Evolutionary conservation across 2,888 invertebrate species (phyloP).

Genomic region (Cheiracanthium punctorium): DNA sequence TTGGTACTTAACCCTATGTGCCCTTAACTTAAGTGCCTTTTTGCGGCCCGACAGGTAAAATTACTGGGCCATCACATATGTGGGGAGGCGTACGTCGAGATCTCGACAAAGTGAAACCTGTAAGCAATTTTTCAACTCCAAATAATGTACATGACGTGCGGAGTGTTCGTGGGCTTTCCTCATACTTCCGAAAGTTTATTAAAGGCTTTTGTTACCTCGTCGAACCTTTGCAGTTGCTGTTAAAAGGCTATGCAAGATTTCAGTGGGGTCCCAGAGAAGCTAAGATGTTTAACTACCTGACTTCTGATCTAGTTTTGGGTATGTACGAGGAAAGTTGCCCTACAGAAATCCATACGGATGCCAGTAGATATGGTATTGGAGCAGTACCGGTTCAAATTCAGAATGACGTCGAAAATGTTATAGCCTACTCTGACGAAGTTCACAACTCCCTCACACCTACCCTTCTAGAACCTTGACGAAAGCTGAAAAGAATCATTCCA

Average conservation of each 20-base stretch:
- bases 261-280: slow-evolving; percentile 4
- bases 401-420: slow-evolving; percentile 55
- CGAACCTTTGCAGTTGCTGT: slow-evolving; percentile 28
- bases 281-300: slow-evolving; percentile 40
- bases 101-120: slow-evolving; percentile 4
- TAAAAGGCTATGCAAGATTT: slow-evolving; percentile 31
- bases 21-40: slow-evolving; percentile 72
- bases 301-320: no score
- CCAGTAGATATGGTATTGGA: slow-evolving; percentile 71
- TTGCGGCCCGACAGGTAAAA: slow-evolving; percentile 45
- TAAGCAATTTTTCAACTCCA: neutral
- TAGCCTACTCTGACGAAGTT: no score
- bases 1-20: slow-evolving; percentile 69
- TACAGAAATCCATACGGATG: slow-evolving; percentile 73
- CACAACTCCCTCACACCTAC: no score
- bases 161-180: neutral
- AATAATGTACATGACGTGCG: slow-evolving; percentile 24
- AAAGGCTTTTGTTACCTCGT: slow-evolving; percentile 20
- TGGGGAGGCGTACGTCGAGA: slow-evolving; percentile 16
- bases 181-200: slow-evolving; percentile 36
- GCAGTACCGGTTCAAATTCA: slow-evolving; percentile 72
- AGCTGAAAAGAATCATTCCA: slow-evolving; percentile 76
- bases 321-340: no score
- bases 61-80: slow-evolving; percentile 54
- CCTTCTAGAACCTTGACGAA: slow-evolving; percentile 52